phyloP scores from a whole-genome alignment of 1,140 invertebrate genomes.

The Habropoda laboriosa region DNA sequence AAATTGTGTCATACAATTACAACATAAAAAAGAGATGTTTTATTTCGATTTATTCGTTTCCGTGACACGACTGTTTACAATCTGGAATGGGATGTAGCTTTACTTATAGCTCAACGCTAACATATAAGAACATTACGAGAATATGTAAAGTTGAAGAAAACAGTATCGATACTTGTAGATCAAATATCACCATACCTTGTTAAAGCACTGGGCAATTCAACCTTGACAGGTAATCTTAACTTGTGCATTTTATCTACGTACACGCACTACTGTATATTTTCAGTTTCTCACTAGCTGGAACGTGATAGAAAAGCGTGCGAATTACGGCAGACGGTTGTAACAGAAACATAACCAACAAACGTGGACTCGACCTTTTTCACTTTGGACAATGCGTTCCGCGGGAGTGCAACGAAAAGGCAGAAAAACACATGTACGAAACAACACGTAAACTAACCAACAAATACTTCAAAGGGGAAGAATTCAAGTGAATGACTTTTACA shows the following conservation, averaged over 20 bases:
- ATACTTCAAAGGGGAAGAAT: conserved; percentile 59
- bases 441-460: conserved; percentile 72
- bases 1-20: conserved; percentile 1
- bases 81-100: conserved; percentile 10
- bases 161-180: conserved; percentile 67
- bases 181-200: conserved; percentile 77
- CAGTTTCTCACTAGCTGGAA: conserved; percentile 38
- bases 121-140: background rate
- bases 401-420: conserved; percentile 24
- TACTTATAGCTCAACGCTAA: background rate
- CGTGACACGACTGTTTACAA: background rate
- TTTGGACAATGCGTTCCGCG: conserved; percentile 32
- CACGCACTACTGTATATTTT: conserved; percentile 61
- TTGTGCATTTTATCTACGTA: conserved; percentile 76
- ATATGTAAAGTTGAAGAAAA: conserved; percentile 5
- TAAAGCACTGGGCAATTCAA: conserved; percentile 77
- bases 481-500: conserved; percentile 68
- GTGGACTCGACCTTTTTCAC: conserved; percentile 12
- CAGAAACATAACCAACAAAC: conserved; percentile 64
- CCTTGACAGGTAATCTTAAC: conserved; percentile 77
- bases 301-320: conserved; percentile 42
- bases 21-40: background rate
- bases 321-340: conserved; percentile 37
- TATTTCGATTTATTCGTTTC: background rate
- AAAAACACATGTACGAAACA: conserved; percentile 61